phyloP scores from a whole-genome alignment of 2,888 invertebrate genomes.

The Deroplatys truncata region DNA sequence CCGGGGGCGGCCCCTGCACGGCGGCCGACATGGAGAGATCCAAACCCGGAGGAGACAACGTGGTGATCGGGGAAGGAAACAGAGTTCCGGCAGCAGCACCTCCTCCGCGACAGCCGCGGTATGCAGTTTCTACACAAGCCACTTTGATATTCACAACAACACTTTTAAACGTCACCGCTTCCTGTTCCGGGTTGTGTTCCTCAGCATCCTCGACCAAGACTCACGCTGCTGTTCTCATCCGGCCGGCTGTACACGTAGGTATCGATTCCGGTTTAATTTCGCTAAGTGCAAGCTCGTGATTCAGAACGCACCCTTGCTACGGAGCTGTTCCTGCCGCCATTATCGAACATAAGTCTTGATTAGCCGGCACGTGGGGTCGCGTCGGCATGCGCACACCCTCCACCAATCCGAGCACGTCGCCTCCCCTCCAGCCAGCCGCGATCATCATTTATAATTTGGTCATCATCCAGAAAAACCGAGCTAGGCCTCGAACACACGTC shows the following conservation, averaged over 20 bases:
- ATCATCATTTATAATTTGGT: no score
- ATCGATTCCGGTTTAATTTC: slow-evolving; percentile 40
- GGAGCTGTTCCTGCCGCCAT: slow-evolving; percentile 43
- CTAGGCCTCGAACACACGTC: no score
- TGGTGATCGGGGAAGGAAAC: slow-evolving; percentile 27
- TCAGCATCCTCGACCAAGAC: background rate
- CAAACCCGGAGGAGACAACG: slow-evolving; percentile 44
- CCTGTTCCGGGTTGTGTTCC: background rate
- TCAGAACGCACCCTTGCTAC: slow-evolving; percentile 37
- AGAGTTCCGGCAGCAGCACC: background rate
- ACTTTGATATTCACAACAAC: background rate
- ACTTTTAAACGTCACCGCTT: background rate
- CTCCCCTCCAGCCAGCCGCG: background rate
- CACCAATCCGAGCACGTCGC: background rate
- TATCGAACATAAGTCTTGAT: slow-evolving; percentile 49
- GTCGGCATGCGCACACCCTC: background rate
- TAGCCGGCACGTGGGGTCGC: slow-evolving; percentile 36
- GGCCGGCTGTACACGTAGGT: background rate
- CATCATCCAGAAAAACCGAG: no score
- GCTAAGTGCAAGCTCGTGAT: slow-evolving; percentile 44
- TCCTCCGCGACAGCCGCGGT: no score
- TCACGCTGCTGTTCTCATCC: background rate
- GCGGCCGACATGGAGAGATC: slow-evolving; percentile 47
- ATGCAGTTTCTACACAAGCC: background rate
- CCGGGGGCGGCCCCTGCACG: slow-evolving; percentile 33